Evolutionary conservation across 2,888 invertebrate species (phyloP).

Genomic region (Agapetus fuscipes): DNA sequence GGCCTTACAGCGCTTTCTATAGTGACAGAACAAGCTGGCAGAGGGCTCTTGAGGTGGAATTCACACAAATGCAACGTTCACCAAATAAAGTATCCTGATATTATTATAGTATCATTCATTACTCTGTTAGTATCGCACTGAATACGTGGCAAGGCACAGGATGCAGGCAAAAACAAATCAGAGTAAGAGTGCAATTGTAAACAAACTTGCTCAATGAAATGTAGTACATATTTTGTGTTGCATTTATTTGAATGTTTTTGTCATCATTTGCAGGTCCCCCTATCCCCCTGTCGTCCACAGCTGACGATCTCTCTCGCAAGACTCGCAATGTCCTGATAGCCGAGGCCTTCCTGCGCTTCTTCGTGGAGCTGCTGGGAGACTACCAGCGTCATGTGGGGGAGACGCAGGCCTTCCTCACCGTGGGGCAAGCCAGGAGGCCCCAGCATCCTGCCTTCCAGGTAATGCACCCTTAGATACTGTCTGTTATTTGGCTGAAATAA

Average conservation of each 20-base stretch:
- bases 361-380: conserved; percentile 66
- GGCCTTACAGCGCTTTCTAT: no score
- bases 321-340: conserved; percentile 64
- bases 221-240: no score
- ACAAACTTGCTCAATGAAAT: no score
- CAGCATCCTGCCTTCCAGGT: conserved; percentile 29
- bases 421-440: neutral
- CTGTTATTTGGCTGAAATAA: neutral
- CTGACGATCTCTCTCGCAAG: conserved; percentile 34
- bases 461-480: neutral
- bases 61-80: no score
- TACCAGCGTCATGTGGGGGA: conserved; percentile 48
- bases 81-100: no score
- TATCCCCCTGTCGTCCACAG: conserved; percentile 29
- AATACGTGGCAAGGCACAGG: no score
- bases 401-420: conserved; percentile 24
- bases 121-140: no score
- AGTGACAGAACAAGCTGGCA: no score
- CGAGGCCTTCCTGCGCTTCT: conserved; percentile 69
- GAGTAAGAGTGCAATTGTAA: no score
- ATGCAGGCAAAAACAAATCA: no score
- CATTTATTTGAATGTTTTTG: neutral
- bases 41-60: no score
- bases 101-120: no score
- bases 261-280: conserved; percentile 15